phyloP scores from a whole-genome alignment of 2,797 vertebrate species.

The Malacoctenus gilli region DNA sequence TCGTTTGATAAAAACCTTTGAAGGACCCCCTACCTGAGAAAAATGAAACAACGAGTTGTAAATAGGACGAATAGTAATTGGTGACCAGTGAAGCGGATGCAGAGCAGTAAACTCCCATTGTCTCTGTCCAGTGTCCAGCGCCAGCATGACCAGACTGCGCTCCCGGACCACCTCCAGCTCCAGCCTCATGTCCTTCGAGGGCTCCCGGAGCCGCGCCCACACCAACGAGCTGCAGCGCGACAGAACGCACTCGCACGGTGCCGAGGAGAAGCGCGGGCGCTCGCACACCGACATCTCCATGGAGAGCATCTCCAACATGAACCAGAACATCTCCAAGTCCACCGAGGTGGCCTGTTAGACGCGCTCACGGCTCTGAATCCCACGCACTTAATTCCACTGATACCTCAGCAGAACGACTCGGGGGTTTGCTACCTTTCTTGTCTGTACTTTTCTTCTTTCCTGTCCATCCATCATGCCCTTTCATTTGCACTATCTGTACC shows the following conservation, averaged over 20 bases:
- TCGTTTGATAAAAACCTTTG: no score
- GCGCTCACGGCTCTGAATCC: not conserved
- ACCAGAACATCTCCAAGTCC: slow-evolving; percentile 75
- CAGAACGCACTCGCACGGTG: slow-evolving; percentile 67
- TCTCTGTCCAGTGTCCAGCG: slow-evolving; percentile 68
- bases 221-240: slow-evolving; percentile 71
- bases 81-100: not conserved
- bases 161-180: slow-evolving; percentile 89
- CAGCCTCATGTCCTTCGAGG: slow-evolving; percentile 85
- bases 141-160: slow-evolving; percentile 90
- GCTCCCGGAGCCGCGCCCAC: slow-evolving; percentile 81
- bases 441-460: not conserved
- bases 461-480: slow-evolving; percentile 32
- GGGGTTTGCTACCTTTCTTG: not conserved
- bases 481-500: slow-evolving; percentile 42
- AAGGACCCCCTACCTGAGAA: no score
- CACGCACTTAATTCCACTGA: slow-evolving; percentile 30
- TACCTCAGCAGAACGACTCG: slow-evolving; percentile 37
- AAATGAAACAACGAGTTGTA: no score
- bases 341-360: slow-evolving; percentile 88
- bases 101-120: not conserved
- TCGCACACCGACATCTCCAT: slow-evolving; percentile 83
- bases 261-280: slow-evolving; percentile 80
- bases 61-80: no score
- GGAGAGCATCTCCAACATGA: slow-evolving; percentile 57